These are phyloP conservation scores for Brenthis hecate DNA, from an alignment of 2,888 invertebrate species.

Conservation along the genomic window DNA sequence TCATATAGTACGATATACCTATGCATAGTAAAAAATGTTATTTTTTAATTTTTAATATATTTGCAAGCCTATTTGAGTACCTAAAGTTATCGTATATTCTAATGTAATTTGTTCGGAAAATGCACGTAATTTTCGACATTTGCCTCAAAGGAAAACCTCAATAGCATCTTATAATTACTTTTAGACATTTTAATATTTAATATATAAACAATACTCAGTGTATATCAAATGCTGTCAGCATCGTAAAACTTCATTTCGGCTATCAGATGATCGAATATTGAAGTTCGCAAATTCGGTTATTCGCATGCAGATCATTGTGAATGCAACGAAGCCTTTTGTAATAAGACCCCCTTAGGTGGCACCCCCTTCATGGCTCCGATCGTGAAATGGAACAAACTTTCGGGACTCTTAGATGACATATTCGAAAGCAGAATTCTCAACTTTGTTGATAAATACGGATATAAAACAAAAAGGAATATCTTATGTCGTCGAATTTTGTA, in stretches of 20 bases:
- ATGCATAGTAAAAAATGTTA: no score
- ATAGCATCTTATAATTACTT: no score
- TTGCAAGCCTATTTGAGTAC: no score
- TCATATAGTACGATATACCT: no score
- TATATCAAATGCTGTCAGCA: slow-evolving; percentile 4
- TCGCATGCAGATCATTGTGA: slow-evolving; percentile 66
- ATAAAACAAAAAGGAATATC: slow-evolving; percentile 16
- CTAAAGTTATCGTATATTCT: no score
- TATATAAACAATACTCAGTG: background rate
- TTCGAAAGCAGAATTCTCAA: slow-evolving; percentile 18
- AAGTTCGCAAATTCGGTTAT: slow-evolving; percentile 69
- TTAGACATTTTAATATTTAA: background rate
- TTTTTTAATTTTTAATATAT: no score
- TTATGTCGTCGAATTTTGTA: background rate
- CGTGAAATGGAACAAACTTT: slow-evolving; percentile 30
- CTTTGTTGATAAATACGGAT: slow-evolving; percentile 16
- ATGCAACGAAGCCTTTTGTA: slow-evolving; percentile 45
- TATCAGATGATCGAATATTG: slow-evolving; percentile 50
- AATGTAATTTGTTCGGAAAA: no score
- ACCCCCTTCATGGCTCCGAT: slow-evolving; percentile 22
- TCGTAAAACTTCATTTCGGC: slow-evolving; percentile 32
- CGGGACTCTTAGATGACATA: slow-evolving; percentile 20
- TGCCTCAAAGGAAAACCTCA: no score
- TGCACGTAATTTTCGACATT: no score
- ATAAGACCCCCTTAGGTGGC: slow-evolving; percentile 37